Evolutionary conservation across 2,113 vertebrate species (phyloP), one percentile per base, ranked within the genome.

Genomic region (Vulpes vulpes): DNA sequence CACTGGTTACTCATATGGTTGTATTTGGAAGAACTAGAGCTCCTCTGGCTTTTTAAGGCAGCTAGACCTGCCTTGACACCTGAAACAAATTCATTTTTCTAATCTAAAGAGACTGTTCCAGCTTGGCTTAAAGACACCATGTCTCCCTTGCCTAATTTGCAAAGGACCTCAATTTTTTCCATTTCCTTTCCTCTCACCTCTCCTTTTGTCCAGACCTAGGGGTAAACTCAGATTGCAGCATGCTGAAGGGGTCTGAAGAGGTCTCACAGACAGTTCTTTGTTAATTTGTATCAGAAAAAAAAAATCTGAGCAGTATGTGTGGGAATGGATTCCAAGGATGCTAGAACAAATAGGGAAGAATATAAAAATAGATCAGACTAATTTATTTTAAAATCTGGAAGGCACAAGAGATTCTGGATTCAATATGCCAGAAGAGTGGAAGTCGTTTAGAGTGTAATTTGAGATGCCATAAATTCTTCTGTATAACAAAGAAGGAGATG

Each of bases 311-410:
- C 23, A 20, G 22, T 86, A 11, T 67, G n/a, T 89, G 15, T 91
- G 27, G 82, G 3, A 69, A 89, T 87, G 55, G 35, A 69, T 93
- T 93, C 79, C 79, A 93, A 92, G 30, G 22, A 55, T 80, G n/a
- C 43, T 89, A 69, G 55, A 93, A 76, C 57, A 96, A 95, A 94
- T 57, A 93, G 3, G 19, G 25, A 85, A 80, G 65, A 64, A 69
- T 27, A 81, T 90, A 96, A 96, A 91, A 74, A 35, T 35, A 96
- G 22, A 89, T 23, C 53, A 65, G 69, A 88, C 15, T 90, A 60
- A 71, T 88, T 94, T 76, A 88, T 88, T 97, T 95, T 73, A 76
- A 92, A 97, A 95, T 76, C 35, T 95, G 89, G 43, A 97, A 92
- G 59, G 38, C 49, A 69, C 43, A 53, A 90, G 57, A 84, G 62